Evolutionary conservation across 2,113 vertebrate genomes (phyloP), one percentile per base, ranked within the genome.

Genomic region (Girardinichthys multiradiatus): DNA sequence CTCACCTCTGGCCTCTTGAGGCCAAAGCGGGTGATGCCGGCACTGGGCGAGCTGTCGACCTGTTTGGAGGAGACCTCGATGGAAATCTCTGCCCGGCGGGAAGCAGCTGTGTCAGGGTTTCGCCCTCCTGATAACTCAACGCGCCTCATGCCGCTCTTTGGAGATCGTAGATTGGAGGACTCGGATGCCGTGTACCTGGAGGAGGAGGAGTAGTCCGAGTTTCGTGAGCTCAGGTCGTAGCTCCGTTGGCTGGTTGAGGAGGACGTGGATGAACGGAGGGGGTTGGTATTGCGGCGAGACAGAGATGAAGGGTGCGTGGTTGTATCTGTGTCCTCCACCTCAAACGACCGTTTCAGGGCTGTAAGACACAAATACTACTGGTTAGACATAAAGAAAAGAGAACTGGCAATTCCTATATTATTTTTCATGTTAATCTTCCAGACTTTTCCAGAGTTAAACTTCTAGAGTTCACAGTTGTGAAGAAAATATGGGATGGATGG

Each of bases 61-160:
- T 97, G 97, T 94, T 98, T 98, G 76, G 98, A 97, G 1, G 97
- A 98, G 89, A 99, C 97, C 87, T 99, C 97, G 21, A 99, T 98
- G 92, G 97, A 98, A 78, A 99, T 95, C 90, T 99, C 97, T 0
- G 97, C 95, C 92, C 97, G 95, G 70, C 97, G 93, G 14, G 97
- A 95, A 72, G 95, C 91, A 0, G 95, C 91, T 57, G 74, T 1
- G 26, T 99, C 97, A 0, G 94, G 76, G 39, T 90, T 90, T 66
- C 96, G 96, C 80, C 94, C 84, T 63, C 95, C 96, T 0, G 95
- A 64, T 37, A 96, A 90, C 81, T 99, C 98, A 1, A 96, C 92
- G 84, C 96, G 95, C 72, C 95, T 95, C 92, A 98, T 92, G 80
- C 96, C 86, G 0, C 95, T 88, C 79, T 98, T 99, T 24, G 97